phyloP scores from a whole-genome alignment of 2,888 invertebrate genomes.

The Drosophila diplacantha region DNA sequence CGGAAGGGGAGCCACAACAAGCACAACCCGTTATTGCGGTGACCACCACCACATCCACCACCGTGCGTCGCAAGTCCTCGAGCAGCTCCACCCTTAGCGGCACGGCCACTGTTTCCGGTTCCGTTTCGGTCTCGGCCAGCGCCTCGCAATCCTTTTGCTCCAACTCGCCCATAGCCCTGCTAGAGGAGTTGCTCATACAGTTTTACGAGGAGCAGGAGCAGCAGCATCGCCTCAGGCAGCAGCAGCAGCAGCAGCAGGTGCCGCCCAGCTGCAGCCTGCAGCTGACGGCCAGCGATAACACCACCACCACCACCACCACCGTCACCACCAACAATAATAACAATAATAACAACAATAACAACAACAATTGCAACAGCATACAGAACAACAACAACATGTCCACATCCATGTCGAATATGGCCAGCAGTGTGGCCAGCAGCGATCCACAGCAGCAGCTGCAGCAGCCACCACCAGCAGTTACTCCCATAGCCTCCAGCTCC shows the following conservation, averaged over 20 bases:
- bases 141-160: constrained; percentile 30
- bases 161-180: constrained; percentile 63
- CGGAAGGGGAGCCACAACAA: neutral
- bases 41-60: constrained; percentile 46
- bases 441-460: constrained; percentile 42
- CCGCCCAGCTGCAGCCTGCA: constrained; percentile 23
- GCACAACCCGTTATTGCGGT: constrained; percentile 24
- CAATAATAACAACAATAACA: constrained; percentile 30
- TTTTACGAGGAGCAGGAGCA: constrained; percentile 77
- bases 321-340: constrained; percentile 21
- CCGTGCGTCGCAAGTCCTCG: constrained; percentile 70
- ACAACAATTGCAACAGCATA: constrained; percentile 39
- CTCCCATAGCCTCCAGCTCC: constrained; percentile 9
- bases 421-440: constrained; percentile 29
- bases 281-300: constrained; percentile 13
- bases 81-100: constrained; percentile 51
- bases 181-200: constrained; percentile 76
- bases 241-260: constrained; percentile 47
- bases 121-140: constrained; percentile 42
- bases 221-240: constrained; percentile 51
- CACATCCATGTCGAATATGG: constrained; percentile 58
- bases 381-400: constrained; percentile 56
- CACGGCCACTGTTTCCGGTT: constrained; percentile 35
- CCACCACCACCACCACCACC: neutral
- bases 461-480: constrained; percentile 1